phyloP scores from a whole-genome alignment of 2,888 invertebrate species.

The Capitulum mitella region DNA sequence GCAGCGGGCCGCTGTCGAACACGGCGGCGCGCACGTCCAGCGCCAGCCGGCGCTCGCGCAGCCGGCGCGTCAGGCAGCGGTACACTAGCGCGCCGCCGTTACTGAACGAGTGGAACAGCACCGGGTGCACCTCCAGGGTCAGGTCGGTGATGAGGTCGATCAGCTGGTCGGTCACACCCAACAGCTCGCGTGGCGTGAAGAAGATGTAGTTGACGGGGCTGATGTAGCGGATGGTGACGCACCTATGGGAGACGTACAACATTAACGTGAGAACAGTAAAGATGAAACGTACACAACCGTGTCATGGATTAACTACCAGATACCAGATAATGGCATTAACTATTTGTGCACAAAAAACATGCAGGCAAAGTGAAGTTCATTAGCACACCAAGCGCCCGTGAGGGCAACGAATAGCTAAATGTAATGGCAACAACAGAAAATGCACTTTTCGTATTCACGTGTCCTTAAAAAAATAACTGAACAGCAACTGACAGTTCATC shows the following conservation, averaged over 20 bases:
- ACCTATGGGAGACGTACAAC: constrained; percentile 39
- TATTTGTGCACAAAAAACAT: too few relatives aligned
- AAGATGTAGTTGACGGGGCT: constrained; percentile 60
- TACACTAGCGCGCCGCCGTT: constrained; percentile 66
- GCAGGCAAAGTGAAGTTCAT: too few relatives aligned
- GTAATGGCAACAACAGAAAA: too few relatives aligned
- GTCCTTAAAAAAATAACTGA: too few relatives aligned
- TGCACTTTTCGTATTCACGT: too few relatives aligned
- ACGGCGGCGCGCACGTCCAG: constrained; percentile 55
- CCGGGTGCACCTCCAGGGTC: constrained; percentile 59
- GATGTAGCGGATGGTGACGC: constrained; percentile 62
- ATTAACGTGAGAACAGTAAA: neutral
- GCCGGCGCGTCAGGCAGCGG: constrained; percentile 52
- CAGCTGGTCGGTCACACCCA: constrained; percentile 55
- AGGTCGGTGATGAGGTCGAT: constrained; percentile 58
- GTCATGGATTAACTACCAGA: too few relatives aligned
- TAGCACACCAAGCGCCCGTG: too few relatives aligned
- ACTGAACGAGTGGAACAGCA: constrained; percentile 66
- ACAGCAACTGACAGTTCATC: too few relatives aligned
- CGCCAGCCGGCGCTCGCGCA: constrained; percentile 5
- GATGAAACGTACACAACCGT: too few relatives aligned
- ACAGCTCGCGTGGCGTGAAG: constrained; percentile 53
- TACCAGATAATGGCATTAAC: too few relatives aligned
- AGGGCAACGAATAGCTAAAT: too few relatives aligned
- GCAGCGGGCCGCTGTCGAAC: constrained; percentile 64